A percentile compares a stretch with the other conserved stretches of the same genome.
Conservation (phyloP, 35 echinoderm and acorn worm genomes). For the Amphiura filiformis region DNA sequence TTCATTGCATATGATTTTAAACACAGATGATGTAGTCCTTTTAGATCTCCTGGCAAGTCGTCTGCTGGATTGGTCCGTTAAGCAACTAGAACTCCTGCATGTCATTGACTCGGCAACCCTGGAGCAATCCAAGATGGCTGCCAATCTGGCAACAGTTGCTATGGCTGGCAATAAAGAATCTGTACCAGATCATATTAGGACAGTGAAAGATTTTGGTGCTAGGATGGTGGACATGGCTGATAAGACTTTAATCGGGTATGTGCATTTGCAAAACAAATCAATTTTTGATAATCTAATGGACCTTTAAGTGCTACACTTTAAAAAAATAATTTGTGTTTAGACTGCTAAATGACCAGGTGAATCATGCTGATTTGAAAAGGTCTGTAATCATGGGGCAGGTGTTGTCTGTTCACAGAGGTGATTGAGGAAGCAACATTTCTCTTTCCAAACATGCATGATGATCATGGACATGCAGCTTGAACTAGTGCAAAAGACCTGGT, state of each 20-base stretch:
- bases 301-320: no score
- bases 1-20: background rate
- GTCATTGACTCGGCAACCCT: slow-evolving; percentile 15
- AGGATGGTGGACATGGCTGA: slow-evolving; percentile 23
- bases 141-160: slow-evolving; percentile 14
- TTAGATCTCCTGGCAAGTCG: slow-evolving; percentile 16
- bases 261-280: no score
- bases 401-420: no score
- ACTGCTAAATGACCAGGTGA: no score
- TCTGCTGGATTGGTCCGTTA: slow-evolving; percentile 52
- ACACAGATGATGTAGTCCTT: slow-evolving; percentile 34
- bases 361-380: no score
- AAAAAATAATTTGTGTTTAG: no score
- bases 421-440: no score
- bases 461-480: no score
- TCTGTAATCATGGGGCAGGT: no score
- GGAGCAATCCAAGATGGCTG: slow-evolving; percentile 5
- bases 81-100: slow-evolving; percentile 31
- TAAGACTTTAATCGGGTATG: background rate
- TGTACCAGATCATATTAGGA: slow-evolving; percentile 31
- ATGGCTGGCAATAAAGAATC: slow-evolving; percentile 27
- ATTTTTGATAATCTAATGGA: no score
- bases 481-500: no score
- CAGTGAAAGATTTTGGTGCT: slow-evolving; percentile 13
- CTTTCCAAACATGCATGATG: no score